phyloP scores from a whole-genome alignment of 2,797 vertebrate species.

The Peromyscus aztecus region DNA sequence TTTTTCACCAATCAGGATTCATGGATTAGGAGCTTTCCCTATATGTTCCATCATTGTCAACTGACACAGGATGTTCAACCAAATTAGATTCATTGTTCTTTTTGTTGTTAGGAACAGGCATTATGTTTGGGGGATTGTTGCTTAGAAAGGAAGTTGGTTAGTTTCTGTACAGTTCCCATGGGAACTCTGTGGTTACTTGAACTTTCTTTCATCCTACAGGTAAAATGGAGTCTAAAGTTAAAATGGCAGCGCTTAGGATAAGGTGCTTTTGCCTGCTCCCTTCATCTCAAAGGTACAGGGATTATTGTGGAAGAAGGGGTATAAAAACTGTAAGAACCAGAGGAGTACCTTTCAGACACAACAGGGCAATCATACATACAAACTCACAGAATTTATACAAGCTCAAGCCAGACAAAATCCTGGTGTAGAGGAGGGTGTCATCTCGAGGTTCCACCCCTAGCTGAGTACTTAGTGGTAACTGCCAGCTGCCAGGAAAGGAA shows the following conservation, averaged over 20 bases:
- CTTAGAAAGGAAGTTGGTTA: background rate
- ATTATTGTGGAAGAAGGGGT: background rate
- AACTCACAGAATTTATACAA: background rate
- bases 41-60: too few species aligned
- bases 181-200: background rate
- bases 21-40: too few species aligned
- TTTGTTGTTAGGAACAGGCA: background rate
- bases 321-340: background rate
- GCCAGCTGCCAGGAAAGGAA: background rate
- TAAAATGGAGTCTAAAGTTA: background rate
- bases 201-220: background rate
- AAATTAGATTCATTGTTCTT: background rate
- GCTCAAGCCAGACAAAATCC: background rate
- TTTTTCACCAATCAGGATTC: too few species aligned
- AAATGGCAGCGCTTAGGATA: background rate
- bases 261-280: background rate
- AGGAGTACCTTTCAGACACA: background rate
- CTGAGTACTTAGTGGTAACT: too few species aligned
- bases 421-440: background rate
- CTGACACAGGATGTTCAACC: background rate
- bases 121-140: background rate
- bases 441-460: too few species aligned
- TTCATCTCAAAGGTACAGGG: background rate
- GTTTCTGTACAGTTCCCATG: background rate
- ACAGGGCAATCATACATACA: background rate